These are phyloP conservation scores for Falco novaeseelandiae DNA, from an alignment of 2,797 vertebrate species.

Conservation along the genomic window DNA sequence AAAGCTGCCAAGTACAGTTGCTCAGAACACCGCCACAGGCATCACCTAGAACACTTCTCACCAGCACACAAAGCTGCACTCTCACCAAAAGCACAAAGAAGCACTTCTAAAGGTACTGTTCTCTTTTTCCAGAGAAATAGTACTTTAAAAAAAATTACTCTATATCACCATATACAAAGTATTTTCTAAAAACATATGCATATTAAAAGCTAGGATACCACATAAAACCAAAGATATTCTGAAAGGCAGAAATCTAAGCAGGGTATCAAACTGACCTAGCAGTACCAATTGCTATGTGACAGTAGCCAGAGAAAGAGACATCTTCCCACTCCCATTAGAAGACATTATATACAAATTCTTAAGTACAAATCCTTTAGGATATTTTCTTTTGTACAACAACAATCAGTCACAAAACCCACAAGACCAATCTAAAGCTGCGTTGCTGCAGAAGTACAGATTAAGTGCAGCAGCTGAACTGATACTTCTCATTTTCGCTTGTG, in stretches of 20 bases:
- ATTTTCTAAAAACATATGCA: background rate
- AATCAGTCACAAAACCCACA: background rate
- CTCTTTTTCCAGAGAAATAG: background rate
- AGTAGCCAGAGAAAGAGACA: background rate
- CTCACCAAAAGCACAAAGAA: background rate
- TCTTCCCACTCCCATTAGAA: background rate
- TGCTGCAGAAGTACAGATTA: background rate
- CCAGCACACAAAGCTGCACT: background rate
- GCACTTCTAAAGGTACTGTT: background rate
- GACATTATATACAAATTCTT: accelerated
- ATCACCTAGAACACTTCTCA: background rate
- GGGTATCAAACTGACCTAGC: background rate
- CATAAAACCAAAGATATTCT: background rate
- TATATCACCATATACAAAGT: accelerated
- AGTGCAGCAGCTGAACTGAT: background rate
- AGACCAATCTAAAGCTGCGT: background rate
- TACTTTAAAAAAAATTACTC: background rate
- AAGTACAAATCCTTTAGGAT: background rate
- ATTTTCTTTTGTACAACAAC: background rate
- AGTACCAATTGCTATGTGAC: background rate
- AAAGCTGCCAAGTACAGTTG: background rate
- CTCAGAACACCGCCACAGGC: background rate
- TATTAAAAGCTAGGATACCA: background rate
- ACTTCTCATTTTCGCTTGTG: background rate
- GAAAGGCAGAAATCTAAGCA: background rate